A percentile compares a stretch with the other conserved stretches of the same genome.
Evolutionary conservation across 2,888 invertebrate species (phyloP).

Genomic region (Lasioglossum vierecki): DNA sequence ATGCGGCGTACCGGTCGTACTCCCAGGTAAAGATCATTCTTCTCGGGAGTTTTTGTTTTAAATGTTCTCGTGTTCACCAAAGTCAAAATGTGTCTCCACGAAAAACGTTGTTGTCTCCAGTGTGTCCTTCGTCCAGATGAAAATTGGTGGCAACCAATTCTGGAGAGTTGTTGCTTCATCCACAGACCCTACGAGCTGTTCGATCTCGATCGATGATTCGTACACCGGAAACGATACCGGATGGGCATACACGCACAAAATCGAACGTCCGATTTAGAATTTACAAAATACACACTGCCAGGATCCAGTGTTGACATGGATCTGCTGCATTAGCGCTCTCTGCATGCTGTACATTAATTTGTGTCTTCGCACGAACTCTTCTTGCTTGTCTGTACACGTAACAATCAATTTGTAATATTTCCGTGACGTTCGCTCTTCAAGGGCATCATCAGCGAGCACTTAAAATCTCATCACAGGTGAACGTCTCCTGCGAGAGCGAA

Average conservation of each 20-base stretch:
- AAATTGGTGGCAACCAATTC: constrained; percentile 73
- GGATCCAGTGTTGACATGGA: constrained; percentile 60
- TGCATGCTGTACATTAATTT: constrained; percentile 67
- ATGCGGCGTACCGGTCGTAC: constrained; percentile 89
- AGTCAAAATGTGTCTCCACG: constrained; percentile 38
- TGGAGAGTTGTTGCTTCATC: constrained; percentile 66
- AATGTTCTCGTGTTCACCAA: constrained; percentile 62
- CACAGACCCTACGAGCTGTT: constrained; percentile 35
- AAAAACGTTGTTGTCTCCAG: constrained; percentile 53
- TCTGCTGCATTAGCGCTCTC: constrained; percentile 68
- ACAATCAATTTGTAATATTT: constrained; percentile 49
- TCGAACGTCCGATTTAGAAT: constrained; percentile 16
- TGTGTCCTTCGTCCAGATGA: constrained; percentile 65
- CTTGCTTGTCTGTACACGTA: constrained; percentile 58
- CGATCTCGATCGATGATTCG: constrained; percentile 23
- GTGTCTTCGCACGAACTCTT: constrained; percentile 64
- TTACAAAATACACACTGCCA: constrained; percentile 28
- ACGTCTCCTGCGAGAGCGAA: constrained; percentile 32
- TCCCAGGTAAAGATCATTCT: constrained; percentile 86
- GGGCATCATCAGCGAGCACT: background rate
- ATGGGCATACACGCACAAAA: constrained; percentile 24
- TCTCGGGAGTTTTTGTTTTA: constrained; percentile 63
- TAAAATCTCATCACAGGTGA: background rate
- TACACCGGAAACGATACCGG: constrained; percentile 14
- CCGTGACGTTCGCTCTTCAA: constrained; percentile 15